phyloP scores from a whole-genome alignment of 2,888 invertebrate species.

The Cheilosia impressa region DNA sequence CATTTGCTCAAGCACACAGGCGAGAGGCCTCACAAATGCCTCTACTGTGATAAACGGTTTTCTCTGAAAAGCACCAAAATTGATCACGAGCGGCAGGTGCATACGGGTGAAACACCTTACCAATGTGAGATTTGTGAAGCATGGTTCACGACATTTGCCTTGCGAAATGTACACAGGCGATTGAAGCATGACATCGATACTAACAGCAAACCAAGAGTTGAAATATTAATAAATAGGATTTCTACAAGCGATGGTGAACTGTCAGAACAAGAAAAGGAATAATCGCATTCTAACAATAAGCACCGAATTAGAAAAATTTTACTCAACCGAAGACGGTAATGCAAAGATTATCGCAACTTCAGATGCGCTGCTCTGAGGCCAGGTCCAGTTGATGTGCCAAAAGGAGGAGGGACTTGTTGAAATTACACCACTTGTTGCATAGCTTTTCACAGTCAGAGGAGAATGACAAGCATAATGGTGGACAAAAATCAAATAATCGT shows the following conservation, averaged over 20 bases:
- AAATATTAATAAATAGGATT: conserved; percentile 37
- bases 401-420: no score
- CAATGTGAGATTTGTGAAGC: conserved; percentile 43
- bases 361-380: no score
- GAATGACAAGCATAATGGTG: no score
- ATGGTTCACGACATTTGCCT: conserved; percentile 39
- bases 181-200: conserved; percentile 39
- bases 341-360: no score
- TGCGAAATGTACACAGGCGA: conserved; percentile 36
- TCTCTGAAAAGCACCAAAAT: background rate
- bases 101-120: conserved; percentile 65
- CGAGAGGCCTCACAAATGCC: conserved; percentile 45
- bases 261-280: no score
- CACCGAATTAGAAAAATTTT: no score
- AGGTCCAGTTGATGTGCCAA: no score
- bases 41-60: conserved; percentile 57
- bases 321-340: no score
- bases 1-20: conserved; percentile 64
- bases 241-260: background rate
- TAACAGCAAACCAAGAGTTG: conserved; percentile 42
- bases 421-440: no score
- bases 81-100: conserved; percentile 46
- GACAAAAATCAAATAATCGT: no score
- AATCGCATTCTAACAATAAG: no score
- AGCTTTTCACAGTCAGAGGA: no score